Evolutionary conservation across 1,140 invertebrate species (phyloP), one percentile per base, ranked within the genome.

Genomic region (Drepana arcuata): DNA sequence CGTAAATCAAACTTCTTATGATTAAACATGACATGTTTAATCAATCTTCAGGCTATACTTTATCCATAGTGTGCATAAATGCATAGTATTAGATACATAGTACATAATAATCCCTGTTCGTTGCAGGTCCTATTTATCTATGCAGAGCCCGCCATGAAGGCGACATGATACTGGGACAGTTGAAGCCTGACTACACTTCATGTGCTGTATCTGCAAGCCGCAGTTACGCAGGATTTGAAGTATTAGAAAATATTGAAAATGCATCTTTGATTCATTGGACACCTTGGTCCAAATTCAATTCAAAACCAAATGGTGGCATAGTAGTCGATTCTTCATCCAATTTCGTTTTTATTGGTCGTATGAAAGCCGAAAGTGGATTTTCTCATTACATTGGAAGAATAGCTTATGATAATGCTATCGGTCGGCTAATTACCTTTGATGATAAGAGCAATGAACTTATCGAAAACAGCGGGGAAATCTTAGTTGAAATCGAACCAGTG

Each of bases 401-500:
- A 23, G 88, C 87, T 48, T 82, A 86, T 0, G 75, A 84, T 18
- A 86, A 87, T 28, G 86, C 85, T 29, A 79, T 92, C 2, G 91
- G 91, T 11, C 86, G 86, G 46, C 87, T 93, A 27, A 80, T 84
- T 41, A 88, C 91, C 18, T 87, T 90, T 12, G 88, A 89, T 59
- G 85, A 87, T 13, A 54, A 88, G 62, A 84, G 86, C 41, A 86
- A 88, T 23, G 84, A 85, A 23, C 73, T 88, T 27, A 80, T 84
- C 34, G 86, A 84, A 27, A 2, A 87, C 21, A 85, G 86, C 6
- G 92, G 93, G 1, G 90, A 95, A 58, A 84, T 94, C 15, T 73
- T 95, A 1, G 86, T 93, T 0, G 92, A 94, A 72, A 89, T 88
- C 0, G 92, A 94, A 69, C 92, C 93, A 3, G 84, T 88, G 10